Conservation (phyloP, 2,797 vertebrate species). For the Natrix natrix region DNA sequence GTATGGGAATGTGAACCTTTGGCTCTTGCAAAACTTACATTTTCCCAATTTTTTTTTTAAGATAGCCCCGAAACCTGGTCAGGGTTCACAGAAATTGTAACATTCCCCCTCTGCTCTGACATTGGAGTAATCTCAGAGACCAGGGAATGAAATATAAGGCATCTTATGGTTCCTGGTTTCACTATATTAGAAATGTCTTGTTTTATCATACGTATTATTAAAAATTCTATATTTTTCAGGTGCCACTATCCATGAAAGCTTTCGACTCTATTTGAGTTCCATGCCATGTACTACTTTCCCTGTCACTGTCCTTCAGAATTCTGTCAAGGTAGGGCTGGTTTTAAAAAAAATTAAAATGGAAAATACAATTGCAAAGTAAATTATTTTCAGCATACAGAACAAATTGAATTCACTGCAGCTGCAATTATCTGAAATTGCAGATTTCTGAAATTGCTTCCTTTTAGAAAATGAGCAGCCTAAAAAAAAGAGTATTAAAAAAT, state of each 20-base stretch:
- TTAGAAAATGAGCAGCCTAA: neutral
- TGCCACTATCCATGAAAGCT: conserved; percentile 74
- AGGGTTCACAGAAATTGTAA: neutral
- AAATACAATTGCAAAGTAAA: neutral
- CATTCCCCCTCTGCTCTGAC: neutral
- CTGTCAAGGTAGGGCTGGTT: conserved; percentile 78
- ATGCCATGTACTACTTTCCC: conserved; percentile 83
- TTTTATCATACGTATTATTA: neutral
- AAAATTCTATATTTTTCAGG: conserved; percentile 61
- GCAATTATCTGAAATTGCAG: neutral
- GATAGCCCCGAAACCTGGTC: neutral
- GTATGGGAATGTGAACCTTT: neutral
- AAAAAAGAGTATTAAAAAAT: neutral
- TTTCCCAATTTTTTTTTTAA: neutral
- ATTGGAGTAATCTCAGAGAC: neutral
- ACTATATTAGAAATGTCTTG: neutral
- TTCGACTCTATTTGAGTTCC: conserved; percentile 85
- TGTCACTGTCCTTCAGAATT: conserved; percentile 85
- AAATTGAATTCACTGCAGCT: neutral
- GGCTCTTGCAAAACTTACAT: neutral
- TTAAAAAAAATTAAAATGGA: neutral
- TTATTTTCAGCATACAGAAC: neutral
- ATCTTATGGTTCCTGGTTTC: neutral
- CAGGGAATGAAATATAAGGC: neutral
- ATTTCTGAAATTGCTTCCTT: neutral